Base-by-base conservation (phyloP, 2,797 vertebrate genomes). In the Phoebastria nigripes region DNA sequence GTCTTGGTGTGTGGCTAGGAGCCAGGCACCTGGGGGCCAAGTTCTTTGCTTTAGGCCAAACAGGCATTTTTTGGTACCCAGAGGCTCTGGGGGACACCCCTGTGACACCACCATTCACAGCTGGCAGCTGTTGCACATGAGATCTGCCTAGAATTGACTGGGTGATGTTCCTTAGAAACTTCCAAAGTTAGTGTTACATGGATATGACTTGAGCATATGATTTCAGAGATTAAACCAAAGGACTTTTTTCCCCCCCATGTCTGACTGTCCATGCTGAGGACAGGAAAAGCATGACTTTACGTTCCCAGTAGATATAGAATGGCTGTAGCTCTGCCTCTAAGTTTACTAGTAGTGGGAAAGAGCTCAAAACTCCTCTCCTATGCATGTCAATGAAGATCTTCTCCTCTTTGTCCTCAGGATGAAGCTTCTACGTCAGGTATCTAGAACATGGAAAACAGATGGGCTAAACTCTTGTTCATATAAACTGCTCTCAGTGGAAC, bases 401-500 rank as follows among this genome's bases (percentile, higher is more conserved):
- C 51, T 91, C 63, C 58, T 91, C 67, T 92, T 82, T 89, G 29
- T 82, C 42, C 82, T 85, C 95, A 99, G 99, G 97, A 99, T 99
- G 99, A 98, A 96, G 84, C 96, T 99, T 83, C 97, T 99, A 35
- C 97, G 97, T 67, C 98, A 97, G 87, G 99, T 99, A 7, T 87
- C 97, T 9, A 97, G 95, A 74, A 98, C 97, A 0, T 99, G 99
- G 99, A 98, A 93, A 83, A 98, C 94, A 52, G 99, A 99, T 3
- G 99, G 99, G n/a, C 98, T 99, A 58, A 99, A 98, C 69, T 99
- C 98, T 85, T 99, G 99, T 94, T 98, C 97, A 6, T 99, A 99
- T 87, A 98, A 98, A 69, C 98, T 98, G 49, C 82, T 99, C 39
- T 99, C 98, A 2, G 78, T 99, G 69, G 97, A 99, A 84, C 98